Conservation (phyloP, 2,113 vertebrate genomes). For the Tragelaphus imberbis region DNA sequence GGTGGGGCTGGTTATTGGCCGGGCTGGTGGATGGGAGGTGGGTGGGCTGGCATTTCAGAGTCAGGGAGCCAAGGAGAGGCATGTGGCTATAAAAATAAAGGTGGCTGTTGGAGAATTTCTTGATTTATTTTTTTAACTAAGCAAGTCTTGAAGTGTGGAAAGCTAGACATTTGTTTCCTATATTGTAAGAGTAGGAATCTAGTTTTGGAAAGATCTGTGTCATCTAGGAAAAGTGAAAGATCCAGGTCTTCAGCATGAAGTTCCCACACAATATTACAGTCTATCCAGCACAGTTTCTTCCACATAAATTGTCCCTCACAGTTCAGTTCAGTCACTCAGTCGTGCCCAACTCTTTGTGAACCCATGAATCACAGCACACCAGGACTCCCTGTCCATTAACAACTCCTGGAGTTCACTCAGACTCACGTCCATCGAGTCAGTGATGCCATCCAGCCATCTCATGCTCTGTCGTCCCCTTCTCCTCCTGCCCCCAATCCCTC, state of each 20-base stretch:
- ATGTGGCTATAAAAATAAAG: neutral
- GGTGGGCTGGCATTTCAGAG: neutral
- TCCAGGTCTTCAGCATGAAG: neutral
- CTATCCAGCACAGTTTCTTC: neutral
- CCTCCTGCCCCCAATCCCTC: too few relatives aligned
- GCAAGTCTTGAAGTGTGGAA: neutral
- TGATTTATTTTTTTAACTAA: neutral
- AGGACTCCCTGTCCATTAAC: too few relatives aligned
- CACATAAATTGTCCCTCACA: neutral
- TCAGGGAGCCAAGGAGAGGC: neutral
- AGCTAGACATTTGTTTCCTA: neutral
- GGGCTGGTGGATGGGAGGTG: neutral
- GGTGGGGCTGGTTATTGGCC: neutral
- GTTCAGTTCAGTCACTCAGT: too few relatives aligned
- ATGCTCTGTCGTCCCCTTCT: too few relatives aligned
- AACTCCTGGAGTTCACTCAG: too few relatives aligned
- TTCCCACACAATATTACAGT: neutral
- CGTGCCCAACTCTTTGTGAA: accelerated
- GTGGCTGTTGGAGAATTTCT: neutral
- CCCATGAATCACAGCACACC: too few relatives aligned
- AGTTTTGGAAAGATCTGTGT: neutral
- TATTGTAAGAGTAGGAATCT: neutral
- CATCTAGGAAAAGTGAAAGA: neutral
- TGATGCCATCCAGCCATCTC: too few relatives aligned
- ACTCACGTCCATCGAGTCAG: accelerated